Percentiles rank a stretch among this genome's conserved stretches.
These are phyloP conservation scores for Galemys pyrenaicus DNA, from an alignment of 2,113 vertebrate genomes.

Conservation along the genomic window DNA sequence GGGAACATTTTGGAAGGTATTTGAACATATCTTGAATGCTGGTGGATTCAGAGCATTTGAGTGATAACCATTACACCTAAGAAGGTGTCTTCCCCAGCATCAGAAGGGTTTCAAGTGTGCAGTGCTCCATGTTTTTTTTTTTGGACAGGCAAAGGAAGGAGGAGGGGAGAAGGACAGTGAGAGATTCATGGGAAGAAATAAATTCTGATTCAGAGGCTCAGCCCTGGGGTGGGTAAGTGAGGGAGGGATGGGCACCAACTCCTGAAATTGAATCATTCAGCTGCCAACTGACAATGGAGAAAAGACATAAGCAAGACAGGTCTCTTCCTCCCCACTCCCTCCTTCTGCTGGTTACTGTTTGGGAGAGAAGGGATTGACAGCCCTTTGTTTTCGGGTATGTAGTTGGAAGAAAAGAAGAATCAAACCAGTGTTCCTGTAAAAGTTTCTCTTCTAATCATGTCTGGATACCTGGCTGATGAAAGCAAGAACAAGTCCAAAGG, in stretches of 20 bases:
- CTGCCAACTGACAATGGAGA: slow-evolving; percentile 70
- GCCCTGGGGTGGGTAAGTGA: background rate
- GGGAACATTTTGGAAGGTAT: background rate
- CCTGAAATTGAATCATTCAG: slow-evolving; percentile 48
- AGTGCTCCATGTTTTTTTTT: background rate
- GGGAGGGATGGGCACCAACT: background rate
- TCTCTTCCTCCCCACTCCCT: slow-evolving; percentile 21
- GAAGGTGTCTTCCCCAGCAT: background rate
- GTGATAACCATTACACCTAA: background rate
- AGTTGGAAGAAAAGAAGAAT: slow-evolving; percentile 68
- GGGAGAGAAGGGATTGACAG: slow-evolving; percentile 76
- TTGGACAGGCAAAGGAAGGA: background rate
- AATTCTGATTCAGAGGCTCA: background rate
- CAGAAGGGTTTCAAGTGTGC: background rate
- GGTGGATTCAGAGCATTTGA: background rate
- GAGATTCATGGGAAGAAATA: background rate
- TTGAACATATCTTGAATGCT: background rate
- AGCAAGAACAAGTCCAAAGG: slow-evolving; percentile 61
- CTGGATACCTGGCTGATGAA: slow-evolving; percentile 66
- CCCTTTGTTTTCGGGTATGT: slow-evolving; percentile 66
- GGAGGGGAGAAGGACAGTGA: background rate
- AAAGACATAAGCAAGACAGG: slow-evolving; percentile 63
- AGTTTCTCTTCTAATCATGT: slow-evolving; percentile 74
- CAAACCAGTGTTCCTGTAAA: slow-evolving; percentile 57
- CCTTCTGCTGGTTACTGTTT: slow-evolving; percentile 60